Conservation (phyloP, 2,888 invertebrate genomes). For the Neocrepidodera transversa region DNA sequence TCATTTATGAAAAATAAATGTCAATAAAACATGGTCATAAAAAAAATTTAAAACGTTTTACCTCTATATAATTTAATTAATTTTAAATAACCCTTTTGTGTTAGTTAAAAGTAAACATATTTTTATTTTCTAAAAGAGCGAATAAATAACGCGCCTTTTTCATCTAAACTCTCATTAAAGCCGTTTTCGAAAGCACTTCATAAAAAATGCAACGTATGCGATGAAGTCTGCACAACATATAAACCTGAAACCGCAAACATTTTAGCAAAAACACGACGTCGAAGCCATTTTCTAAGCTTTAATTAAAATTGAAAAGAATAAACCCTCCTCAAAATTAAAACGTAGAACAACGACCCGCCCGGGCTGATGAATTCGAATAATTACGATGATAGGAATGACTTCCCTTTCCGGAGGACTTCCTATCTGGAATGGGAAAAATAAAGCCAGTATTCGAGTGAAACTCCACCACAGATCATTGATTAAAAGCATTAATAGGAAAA, state of each 20-base stretch:
- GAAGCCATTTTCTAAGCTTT: background rate
- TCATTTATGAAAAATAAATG: too few relatives aligned
- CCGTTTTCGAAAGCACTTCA: background rate
- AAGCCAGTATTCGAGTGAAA: background rate
- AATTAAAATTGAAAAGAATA: conserved; percentile 8
- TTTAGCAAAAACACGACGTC: background rate
- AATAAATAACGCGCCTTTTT: background rate
- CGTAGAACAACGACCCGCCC: background rate
- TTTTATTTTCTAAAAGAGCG: too few relatives aligned
- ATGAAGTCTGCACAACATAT: background rate
- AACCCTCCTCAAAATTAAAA: conserved; percentile 4
- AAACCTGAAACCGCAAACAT: background rate
- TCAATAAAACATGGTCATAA: too few relatives aligned
- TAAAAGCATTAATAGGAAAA: conserved; percentile 1
- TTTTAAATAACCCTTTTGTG: too few relatives aligned
- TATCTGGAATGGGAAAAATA: conserved; percentile 10
- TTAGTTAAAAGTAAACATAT: too few relatives aligned
- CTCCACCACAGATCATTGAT: conserved; percentile 4
- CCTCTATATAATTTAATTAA: too few relatives aligned
- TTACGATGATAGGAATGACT: conserved; percentile 23
- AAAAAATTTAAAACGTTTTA: too few relatives aligned
- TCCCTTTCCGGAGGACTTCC: conserved; percentile 14
- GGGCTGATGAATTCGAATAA: conserved; percentile 31
- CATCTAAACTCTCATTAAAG: background rate
- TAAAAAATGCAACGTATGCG: background rate